These are phyloP conservation scores for Molossus molossus DNA, from an alignment of 2,797 vertebrate genomes.

Conservation along the genomic window DNA sequence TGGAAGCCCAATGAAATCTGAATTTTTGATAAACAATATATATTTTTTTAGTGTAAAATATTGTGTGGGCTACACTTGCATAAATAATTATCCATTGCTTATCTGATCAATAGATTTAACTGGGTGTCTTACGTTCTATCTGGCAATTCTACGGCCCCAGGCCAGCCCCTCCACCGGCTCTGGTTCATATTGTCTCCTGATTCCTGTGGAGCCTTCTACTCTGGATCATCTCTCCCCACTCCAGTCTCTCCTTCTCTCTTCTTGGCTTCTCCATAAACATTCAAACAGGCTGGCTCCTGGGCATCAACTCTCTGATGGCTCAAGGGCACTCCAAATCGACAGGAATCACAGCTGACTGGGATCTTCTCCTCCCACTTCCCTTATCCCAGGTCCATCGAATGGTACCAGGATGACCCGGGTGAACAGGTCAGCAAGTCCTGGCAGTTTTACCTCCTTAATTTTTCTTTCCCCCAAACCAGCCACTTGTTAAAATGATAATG, in stretches of 20 bases:
- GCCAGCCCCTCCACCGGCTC: too few relatives aligned
- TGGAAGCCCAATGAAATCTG: neutral
- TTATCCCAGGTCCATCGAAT: neutral
- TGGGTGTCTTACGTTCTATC: neutral
- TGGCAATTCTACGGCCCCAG: neutral
- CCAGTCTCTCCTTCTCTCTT: neutral
- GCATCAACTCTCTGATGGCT: neutral
- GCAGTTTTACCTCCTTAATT: neutral
- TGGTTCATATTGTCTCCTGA: neutral
- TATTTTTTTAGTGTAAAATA: conserved; percentile 12
- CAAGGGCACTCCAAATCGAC: neutral
- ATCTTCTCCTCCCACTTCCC: neutral
- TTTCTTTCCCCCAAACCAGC: neutral
- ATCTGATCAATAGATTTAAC: neutral
- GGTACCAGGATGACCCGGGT: neutral
- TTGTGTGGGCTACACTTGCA: neutral
- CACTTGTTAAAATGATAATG: neutral
- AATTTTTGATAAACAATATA: neutral
- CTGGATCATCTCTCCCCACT: neutral
- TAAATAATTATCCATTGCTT: neutral
- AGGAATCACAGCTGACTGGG: neutral
- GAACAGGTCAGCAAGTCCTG: neutral
- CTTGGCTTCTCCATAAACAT: neutral
- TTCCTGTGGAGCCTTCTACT: neutral
- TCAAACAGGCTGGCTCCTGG: neutral